Percentiles rank a stretch among this genome's conserved stretches.
Conservation (phyloP, 2,113 vertebrate genomes). For the Menura novaehollandiae region DNA sequence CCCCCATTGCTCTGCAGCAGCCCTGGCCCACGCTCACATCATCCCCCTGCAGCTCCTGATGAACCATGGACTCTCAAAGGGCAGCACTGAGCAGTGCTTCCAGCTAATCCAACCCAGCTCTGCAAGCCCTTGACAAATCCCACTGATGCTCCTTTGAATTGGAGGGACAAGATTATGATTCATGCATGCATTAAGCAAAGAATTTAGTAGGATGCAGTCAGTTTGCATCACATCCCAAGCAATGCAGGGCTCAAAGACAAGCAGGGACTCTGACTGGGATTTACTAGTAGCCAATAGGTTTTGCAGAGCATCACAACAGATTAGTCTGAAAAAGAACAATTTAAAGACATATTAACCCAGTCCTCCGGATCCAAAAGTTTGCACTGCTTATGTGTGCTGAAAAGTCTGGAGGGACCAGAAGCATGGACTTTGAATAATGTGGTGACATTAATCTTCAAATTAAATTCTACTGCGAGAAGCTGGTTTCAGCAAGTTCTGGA, state of each 20-base stretch:
- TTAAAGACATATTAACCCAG: neutral
- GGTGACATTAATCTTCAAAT: neutral
- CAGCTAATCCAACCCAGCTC: neutral
- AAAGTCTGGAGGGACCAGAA: neutral
- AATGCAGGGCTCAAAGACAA: neutral
- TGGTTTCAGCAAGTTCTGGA: neutral
- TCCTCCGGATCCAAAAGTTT: neutral
- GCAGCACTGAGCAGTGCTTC: neutral
- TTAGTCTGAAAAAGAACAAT: neutral
- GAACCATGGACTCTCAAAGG: neutral
- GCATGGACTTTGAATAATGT: neutral
- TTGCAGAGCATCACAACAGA: neutral
- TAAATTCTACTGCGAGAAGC: neutral
- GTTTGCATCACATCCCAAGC: neutral
- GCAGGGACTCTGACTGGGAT: accelerated
- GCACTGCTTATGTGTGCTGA: neutral
- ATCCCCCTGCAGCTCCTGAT: neutral
- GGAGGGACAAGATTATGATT: neutral
- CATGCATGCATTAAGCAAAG: neutral
- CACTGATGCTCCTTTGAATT: neutral
- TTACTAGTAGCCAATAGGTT: neutral
- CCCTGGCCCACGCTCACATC: neutral
- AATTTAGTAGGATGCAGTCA: neutral
- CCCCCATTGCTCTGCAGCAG: neutral
- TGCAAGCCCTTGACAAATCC: neutral